Evolutionary conservation across 1,140 invertebrate species (phyloP), one percentile per base, ranked within the genome.

Genomic region (Eufriesea mexicana): DNA sequence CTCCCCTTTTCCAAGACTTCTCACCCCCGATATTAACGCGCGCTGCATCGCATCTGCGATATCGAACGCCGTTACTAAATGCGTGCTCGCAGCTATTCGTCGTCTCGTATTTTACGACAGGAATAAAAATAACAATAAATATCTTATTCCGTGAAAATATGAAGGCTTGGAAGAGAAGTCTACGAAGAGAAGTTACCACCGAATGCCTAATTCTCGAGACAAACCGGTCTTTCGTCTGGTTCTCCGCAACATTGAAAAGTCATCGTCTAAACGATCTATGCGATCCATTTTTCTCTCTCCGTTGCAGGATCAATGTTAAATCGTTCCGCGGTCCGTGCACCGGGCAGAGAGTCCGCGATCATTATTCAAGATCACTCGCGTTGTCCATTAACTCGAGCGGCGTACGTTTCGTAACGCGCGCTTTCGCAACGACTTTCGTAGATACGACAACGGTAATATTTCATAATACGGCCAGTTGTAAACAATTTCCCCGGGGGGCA

Each of bases 371-470:
- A 82, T 82, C 79, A 75, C 18, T 62, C 54, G 71, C 20, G 47
- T 28, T 62, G 72, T 45, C 72, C 51, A 82, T 82, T 82, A 82
- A 75, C 25, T 20, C 35, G 61, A 35, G 16, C 79, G 42, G 10
- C 23, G 12, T 9, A 28, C 23, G 35, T 82, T 82, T 67, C 79
- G 79, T 76, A 82, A 82, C 28, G 72, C 72, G 25, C 47, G n/a
- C 42, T 82, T 66, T 82, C 79, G 79, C 64, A 82, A 82, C 79
- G 45, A 76, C 79, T 82, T 82, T 75, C 72, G 61, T 25, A 57
- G 72, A 23, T 28, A 82, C 72, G 79, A 82, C 79, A 82, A 82
- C 79, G 79, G 74, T 66, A 70, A 83, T 78, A 83, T 83, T 83
- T 83, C 80, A 83, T 77, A 77, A 83, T 77, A 51, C 73, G 55